Percentiles rank a stretch among this genome's conserved stretches.
phyloP scores from a whole-genome alignment of 1,140 invertebrate species.

The Neodiprion pinetum region DNA sequence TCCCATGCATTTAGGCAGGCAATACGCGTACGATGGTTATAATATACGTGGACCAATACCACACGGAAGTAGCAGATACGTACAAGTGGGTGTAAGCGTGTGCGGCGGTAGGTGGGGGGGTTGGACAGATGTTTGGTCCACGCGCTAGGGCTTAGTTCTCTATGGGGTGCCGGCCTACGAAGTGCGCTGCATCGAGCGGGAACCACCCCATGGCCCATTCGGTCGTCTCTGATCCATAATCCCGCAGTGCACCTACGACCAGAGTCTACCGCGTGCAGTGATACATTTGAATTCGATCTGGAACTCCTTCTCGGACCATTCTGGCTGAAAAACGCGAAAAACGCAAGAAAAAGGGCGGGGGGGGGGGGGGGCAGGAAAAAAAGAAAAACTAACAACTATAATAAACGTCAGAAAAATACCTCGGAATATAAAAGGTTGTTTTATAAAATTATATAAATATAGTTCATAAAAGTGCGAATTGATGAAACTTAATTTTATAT shows the following conservation, averaged over 20 bases:
- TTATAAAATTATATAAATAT: too few species aligned
- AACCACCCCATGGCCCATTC: background rate
- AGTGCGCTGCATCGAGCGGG: conserved; percentile 34
- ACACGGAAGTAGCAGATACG: background rate
- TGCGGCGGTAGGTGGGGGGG: conserved; percentile 32
- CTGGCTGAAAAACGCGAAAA: background rate
- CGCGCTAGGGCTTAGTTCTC: conserved; percentile 43
- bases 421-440: too few species aligned
- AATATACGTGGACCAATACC: background rate
- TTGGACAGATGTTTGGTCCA: conserved; percentile 59
- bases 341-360: background rate
- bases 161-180: conserved; percentile 50
- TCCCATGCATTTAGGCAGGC: too few species aligned
- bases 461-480: too few species aligned
- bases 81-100: conserved; percentile 2
- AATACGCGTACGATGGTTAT: too few species aligned
- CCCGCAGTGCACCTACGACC: background rate
- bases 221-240: background rate
- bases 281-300: background rate
- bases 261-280: background rate
- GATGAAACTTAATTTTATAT: too few species aligned
- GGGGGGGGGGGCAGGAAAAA: background rate
- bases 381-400: background rate
- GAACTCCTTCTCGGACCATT: background rate
- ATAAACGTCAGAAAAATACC: background rate